Conservation (phyloP, 2,797 vertebrate species). For the Gobio occitaniae region DNA sequence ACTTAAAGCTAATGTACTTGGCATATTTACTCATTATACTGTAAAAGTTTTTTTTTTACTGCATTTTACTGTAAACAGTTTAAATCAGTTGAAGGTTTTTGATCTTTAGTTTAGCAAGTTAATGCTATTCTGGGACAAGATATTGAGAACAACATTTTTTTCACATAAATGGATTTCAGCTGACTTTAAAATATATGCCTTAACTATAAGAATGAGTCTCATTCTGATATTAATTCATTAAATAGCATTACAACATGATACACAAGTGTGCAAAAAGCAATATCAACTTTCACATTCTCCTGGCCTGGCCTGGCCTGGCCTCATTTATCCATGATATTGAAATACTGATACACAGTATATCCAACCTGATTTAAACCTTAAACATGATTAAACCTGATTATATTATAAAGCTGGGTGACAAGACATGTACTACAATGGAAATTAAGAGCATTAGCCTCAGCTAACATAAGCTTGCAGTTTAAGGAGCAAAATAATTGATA, state of each 20-base stretch:
- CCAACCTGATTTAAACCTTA: background rate
- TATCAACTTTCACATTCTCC: background rate
- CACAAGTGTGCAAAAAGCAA: background rate
- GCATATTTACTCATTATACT: background rate
- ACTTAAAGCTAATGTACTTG: background rate
- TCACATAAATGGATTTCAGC: background rate
- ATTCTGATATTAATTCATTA: background rate
- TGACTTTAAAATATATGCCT: background rate
- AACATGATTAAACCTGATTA: slow-evolving; percentile 6
- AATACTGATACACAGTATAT: background rate
- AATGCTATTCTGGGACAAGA: background rate
- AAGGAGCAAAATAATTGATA: background rate
- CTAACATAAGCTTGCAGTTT: background rate
- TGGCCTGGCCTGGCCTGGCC: too few species aligned
- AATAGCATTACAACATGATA: background rate
- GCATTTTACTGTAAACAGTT: background rate
- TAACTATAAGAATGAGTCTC: background rate
- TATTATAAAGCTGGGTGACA: background rate
- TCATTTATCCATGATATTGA: background rate
- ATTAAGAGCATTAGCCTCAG: background rate
- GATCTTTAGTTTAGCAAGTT: background rate
- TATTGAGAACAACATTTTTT: background rate
- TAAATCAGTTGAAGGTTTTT: background rate
- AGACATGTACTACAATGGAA: background rate
- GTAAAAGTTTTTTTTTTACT: background rate